phyloP scores from a whole-genome alignment of 2,113 vertebrate species.

The Notiomystis cincta region DNA sequence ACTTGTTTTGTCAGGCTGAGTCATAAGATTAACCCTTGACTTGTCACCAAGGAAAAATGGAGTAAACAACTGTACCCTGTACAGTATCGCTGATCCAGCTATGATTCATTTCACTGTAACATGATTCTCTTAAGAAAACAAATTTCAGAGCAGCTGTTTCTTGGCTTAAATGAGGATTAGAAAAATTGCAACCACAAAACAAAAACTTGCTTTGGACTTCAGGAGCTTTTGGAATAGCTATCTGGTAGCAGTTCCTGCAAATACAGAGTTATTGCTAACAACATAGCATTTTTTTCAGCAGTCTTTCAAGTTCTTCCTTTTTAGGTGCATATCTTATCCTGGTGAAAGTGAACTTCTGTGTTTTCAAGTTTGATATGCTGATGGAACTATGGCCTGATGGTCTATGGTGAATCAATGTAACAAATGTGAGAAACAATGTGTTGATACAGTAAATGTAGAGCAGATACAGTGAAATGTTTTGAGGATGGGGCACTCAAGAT shows the following conservation, averaged over 20 bases:
- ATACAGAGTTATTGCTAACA: not conserved
- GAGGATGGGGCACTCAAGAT: not conserved
- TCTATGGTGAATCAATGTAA: not conserved
- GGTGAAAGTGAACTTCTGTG: not conserved
- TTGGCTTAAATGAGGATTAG: slow-evolving; percentile 60
- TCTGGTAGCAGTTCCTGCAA: not conserved
- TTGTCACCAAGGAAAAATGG: slow-evolving; percentile 60
- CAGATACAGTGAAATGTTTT: not conserved
- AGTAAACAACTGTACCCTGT: slow-evolving; percentile 72
- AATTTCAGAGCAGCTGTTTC: slow-evolving; percentile 72
- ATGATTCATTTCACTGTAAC: slow-evolving; percentile 70
- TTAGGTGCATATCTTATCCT: not conserved
- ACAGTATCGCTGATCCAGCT: slow-evolving; percentile 53
- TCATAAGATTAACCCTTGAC: slow-evolving; percentile 79
- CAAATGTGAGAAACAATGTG: not conserved
- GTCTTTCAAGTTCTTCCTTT: not conserved
- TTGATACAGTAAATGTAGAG: rapidly evolving
- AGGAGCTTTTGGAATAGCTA: not conserved
- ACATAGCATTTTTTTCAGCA: not conserved
- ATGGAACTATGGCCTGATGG: not conserved
- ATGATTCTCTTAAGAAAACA: slow-evolving; percentile 66
- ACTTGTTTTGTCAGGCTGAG: slow-evolving; percentile 75
- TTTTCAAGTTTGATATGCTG: not conserved
- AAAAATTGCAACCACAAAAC: slow-evolving; percentile 26
- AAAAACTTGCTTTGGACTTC: not conserved